phyloP scores from a whole-genome alignment of 2,797 vertebrate species.

The Pelobates cultripes region DNA sequence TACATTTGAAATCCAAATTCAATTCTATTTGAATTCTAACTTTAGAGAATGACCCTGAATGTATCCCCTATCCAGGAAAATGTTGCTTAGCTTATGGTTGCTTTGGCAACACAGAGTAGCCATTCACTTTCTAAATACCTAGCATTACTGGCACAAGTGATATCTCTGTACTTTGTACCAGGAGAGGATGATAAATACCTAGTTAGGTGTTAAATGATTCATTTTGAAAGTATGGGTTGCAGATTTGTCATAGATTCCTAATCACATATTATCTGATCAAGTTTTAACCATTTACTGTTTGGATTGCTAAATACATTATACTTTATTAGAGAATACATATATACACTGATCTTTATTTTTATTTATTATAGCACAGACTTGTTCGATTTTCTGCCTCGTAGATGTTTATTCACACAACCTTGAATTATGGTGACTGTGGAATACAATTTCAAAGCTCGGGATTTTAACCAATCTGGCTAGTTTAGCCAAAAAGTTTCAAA shows the following conservation, averaged over 20 bases:
- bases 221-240: background rate
- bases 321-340: background rate
- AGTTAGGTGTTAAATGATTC: background rate
- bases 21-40: no score
- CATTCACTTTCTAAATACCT: background rate
- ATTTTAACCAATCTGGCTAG: no score
- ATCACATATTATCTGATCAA: background rate
- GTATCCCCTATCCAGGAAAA: background rate
- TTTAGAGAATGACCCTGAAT: no score
- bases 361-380: no score
- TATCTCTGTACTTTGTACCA: background rate
- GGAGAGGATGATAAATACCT: background rate
- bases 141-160: background rate
- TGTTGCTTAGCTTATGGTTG: background rate
- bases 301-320: no score
- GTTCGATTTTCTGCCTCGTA: no score
- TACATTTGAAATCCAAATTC: no score
- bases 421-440: no score
- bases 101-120: background rate
- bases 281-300: background rate
- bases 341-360: no score
- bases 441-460: no score
- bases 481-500: no score
- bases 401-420: no score
- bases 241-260: background rate